Evolutionary conservation across 2,888 invertebrate genomes (phyloP).

Genomic region (Tholera decimalis): DNA sequence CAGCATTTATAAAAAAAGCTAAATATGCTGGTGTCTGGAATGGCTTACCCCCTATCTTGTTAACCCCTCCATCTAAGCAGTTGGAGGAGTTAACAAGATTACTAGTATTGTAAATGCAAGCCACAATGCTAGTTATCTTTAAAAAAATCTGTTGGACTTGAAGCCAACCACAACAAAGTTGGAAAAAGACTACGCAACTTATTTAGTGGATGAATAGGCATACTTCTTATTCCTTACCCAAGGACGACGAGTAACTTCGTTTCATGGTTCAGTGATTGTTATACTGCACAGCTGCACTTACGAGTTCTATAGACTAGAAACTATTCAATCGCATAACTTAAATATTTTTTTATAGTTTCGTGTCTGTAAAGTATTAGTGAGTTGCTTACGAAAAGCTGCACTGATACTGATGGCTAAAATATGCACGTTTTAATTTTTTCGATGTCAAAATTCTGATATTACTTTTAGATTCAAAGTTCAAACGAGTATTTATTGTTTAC

Average conservation of each 20-base stretch:
- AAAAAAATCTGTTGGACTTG: no score
- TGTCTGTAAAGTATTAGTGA: background rate
- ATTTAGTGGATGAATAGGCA: constrained; percentile 4
- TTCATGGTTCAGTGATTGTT: constrained; percentile 35
- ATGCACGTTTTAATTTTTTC: constrained; percentile 4
- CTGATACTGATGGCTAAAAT: background rate
- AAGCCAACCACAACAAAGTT: background rate
- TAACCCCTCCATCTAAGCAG: no score
- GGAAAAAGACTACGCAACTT: background rate
- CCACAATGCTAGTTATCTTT: no score
- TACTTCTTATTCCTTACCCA: constrained; percentile 15
- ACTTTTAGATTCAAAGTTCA: constrained; percentile 14
- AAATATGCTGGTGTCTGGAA: no score
- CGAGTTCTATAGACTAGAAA: background rate
- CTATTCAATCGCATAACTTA: constrained; percentile 15
- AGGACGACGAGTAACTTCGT: constrained; percentile 22
- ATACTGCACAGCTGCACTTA: constrained; percentile 7
- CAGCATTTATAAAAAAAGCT: no score
- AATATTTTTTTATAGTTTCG: constrained; percentile 4
- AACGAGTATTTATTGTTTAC: constrained; percentile 15
- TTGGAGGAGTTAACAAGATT: no score
- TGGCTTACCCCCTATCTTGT: no score
- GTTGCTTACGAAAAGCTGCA: background rate
- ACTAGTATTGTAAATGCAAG: no score
- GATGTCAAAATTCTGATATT: background rate